Conservation (phyloP, 1,140 invertebrate genomes). For the Gryon sp. region DNA sequence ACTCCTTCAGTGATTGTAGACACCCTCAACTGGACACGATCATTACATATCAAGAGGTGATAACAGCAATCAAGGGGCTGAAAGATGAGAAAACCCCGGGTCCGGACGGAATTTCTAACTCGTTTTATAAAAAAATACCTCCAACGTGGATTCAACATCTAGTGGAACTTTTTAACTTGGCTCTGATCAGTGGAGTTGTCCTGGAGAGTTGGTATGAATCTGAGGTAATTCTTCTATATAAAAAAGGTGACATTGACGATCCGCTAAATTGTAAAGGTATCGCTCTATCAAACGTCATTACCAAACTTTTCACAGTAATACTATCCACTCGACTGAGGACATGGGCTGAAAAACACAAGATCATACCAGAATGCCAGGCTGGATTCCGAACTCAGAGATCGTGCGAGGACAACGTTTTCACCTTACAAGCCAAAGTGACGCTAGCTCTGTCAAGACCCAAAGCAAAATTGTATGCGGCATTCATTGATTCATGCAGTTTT, state of each 20-base stretch:
- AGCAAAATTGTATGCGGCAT: conserved; percentile 23
- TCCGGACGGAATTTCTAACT: not conserved
- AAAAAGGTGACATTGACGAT: conserved; percentile 9
- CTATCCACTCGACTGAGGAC: not conserved
- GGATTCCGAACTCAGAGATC: conserved; percentile 2
- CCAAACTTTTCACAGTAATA: conserved; percentile 14
- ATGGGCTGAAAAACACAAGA: conserved; percentile 1
- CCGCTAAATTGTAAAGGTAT: conserved; percentile 22
- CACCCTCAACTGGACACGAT: not conserved
- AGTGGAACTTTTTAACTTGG: not conserved
- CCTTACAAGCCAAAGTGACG: conserved; percentile 3
- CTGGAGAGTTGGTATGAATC: not conserved
- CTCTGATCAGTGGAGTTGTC: not conserved
- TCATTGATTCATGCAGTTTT: conserved; percentile 28
- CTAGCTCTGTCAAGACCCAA: conserved; percentile 18
- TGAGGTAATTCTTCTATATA: not conserved
- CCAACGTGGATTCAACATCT: not conserved
- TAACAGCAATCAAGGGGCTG: not conserved
- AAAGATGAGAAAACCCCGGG: not conserved
- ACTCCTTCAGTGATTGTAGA: not conserved
- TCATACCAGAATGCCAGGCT: conserved; percentile 13
- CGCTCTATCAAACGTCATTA: not conserved
- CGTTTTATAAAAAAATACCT: not conserved
- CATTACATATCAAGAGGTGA: not conserved
- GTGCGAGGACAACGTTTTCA: conserved; percentile 21